phyloP scores from a whole-genome alignment of 2,113 vertebrate species.

The Talpa occidentalis region DNA sequence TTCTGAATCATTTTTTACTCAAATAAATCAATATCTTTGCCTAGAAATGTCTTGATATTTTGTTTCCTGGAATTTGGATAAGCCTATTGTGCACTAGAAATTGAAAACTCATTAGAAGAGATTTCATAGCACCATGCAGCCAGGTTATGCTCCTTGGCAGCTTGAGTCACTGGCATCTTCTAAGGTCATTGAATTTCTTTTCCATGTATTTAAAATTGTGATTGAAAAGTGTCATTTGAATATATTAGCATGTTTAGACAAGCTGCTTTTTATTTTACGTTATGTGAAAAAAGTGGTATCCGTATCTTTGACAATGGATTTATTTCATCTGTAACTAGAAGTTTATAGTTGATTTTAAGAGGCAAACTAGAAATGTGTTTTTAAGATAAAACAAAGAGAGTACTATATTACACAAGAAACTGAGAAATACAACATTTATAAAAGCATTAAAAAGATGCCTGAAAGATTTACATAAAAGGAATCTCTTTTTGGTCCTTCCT shows the following conservation, averaged over 20 bases:
- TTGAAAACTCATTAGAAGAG: not conserved
- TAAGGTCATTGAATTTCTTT: not conserved
- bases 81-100: not conserved
- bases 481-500: not conserved
- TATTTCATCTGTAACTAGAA: not conserved
- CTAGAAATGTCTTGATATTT: not conserved
- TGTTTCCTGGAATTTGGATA: not conserved
- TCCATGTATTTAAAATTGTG: constrained; percentile 4
- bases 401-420: not conserved
- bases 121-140: not conserved
- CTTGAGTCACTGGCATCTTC: not conserved
- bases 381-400: not conserved
- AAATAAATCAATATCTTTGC: not conserved
- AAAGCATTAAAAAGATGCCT: not conserved
- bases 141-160: not conserved
- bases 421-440: not conserved
- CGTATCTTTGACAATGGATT: not conserved
- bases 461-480: not conserved
- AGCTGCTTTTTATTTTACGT: not conserved
- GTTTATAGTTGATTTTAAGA: not conserved
- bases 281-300: not conserved
- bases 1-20: not conserved
- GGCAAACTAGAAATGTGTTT: not conserved
- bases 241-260: not conserved
- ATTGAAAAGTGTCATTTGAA: not conserved